These are phyloP conservation scores for Lordiphosa mommai DNA, from an alignment of 1,140 invertebrate genomes.

Conservation along the genomic window DNA sequence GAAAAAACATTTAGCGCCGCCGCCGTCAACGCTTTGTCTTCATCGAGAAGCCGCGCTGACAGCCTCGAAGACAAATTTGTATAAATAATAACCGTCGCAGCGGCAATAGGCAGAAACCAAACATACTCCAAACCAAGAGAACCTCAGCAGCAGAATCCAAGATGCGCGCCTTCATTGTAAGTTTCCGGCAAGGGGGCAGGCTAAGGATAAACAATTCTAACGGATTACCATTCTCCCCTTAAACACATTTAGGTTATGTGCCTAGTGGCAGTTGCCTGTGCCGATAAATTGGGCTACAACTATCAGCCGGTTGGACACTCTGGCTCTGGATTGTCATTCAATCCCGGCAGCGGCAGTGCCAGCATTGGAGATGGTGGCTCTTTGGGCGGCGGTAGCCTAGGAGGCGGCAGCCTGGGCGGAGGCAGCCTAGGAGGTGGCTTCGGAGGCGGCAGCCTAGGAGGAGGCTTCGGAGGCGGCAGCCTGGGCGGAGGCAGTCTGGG, in stretches of 20 bases:
- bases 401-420: conserved; percentile 16
- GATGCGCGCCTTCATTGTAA: conserved; percentile 74
- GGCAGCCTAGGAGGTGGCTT: conserved; percentile 17
- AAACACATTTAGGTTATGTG: conserved; percentile 52
- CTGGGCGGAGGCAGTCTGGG: conserved; percentile 29
- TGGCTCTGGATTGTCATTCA: conserved; percentile 51
- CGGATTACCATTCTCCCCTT: conserved; percentile 13
- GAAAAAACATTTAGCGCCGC: conserved; percentile 59
- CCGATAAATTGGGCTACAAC: conserved; percentile 74
- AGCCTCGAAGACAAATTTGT: conserved; percentile 63
- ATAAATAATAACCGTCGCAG: conserved; percentile 54
- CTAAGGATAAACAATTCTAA: conserved; percentile 10
- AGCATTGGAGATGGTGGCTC: conserved; percentile 17
- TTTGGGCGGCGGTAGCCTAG: conserved; percentile 7
- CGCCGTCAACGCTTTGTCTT: conserved; percentile 52
- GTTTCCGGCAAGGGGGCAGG: conserved; percentile 13
- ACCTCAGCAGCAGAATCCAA: conserved; percentile 46
- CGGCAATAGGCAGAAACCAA: conserved; percentile 50
- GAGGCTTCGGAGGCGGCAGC: neutral
- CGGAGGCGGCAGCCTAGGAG: conserved; percentile 9
- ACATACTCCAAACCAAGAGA: conserved; percentile 58
- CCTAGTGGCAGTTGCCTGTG: conserved; percentile 64
- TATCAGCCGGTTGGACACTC: conserved; percentile 68
- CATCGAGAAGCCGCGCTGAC: conserved; percentile 44
- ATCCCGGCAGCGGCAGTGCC: conserved; percentile 35